phyloP scores from a whole-genome alignment of 2,113 vertebrate genomes.

The Lates calcarifer region DNA sequence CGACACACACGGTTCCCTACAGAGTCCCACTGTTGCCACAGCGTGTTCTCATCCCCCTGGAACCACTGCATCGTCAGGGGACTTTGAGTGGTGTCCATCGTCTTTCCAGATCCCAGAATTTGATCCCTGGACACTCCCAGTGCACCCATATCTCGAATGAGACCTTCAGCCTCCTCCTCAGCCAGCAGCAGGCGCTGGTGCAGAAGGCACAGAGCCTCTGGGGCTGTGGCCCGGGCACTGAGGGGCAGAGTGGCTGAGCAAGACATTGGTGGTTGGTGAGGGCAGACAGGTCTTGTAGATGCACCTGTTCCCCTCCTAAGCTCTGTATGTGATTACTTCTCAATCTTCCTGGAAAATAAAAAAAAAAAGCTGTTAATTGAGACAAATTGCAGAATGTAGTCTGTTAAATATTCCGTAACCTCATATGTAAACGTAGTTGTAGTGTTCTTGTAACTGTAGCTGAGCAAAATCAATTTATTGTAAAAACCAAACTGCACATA shows the following conservation, averaged over 20 bases:
- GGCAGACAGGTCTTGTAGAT: too few relatives aligned
- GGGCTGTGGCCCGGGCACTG: background rate
- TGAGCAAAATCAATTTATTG: too few relatives aligned
- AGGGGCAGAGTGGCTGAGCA: background rate
- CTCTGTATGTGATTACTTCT: too few relatives aligned
- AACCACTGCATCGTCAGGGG: background rate
- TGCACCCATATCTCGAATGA: background rate
- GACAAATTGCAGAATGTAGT: background rate
- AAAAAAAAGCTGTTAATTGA: too few relatives aligned
- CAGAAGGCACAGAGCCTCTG: slow-evolving; percentile 5
- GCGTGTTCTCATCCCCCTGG: background rate
- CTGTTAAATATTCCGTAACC: too few relatives aligned
- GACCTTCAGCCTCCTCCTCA: slow-evolving; percentile 1
- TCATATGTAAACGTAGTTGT: too few relatives aligned
- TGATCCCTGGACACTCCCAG: slow-evolving; percentile 1
- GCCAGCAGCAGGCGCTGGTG: slow-evolving; percentile 14
- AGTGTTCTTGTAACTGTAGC: too few relatives aligned
- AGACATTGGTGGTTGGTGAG: background rate
- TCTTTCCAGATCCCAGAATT: background rate
- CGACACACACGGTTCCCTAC: slow-evolving; percentile 15
- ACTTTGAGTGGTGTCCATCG: background rate
- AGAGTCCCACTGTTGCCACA: background rate
- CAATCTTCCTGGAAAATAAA: too few relatives aligned
- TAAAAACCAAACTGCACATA: too few relatives aligned
- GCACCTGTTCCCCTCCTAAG: too few relatives aligned